Evolutionary conservation across 2,797 vertebrate species (phyloP).

Genomic region (Ptychobarbus kaznakovi): DNA sequence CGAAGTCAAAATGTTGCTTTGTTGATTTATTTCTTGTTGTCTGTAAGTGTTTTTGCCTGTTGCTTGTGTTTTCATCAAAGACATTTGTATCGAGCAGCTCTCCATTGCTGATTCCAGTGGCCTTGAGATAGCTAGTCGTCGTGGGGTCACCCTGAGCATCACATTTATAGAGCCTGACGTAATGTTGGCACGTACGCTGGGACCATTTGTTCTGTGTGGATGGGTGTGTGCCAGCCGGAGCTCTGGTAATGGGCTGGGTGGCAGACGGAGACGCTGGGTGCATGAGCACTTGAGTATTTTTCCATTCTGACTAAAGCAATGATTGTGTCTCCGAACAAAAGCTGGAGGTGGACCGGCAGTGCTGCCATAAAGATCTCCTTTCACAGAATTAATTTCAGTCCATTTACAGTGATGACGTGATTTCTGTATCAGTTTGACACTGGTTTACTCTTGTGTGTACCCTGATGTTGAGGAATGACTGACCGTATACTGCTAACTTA

Average conservation of each 20-base stretch:
- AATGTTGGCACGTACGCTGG: slow-evolving; percentile 40
- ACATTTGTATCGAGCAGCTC: slow-evolving; percentile 11
- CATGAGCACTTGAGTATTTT: slow-evolving; percentile 29
- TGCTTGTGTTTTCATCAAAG: not conserved
- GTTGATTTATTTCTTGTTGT: slow-evolving; percentile 3
- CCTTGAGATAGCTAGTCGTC: slow-evolving; percentile 32
- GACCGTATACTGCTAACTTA: not conserved
- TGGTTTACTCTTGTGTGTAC: not conserved
- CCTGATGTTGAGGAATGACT: not conserved
- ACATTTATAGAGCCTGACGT: slow-evolving; percentile 49
- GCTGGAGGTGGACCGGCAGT: slow-evolving; percentile 3
- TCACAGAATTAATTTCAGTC: not conserved
- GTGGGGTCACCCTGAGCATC: slow-evolving; percentile 45
- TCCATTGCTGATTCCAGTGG: slow-evolving; percentile 15
- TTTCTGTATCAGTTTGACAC: not conserved
- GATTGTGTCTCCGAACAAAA: slow-evolving; percentile 44
- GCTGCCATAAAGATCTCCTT: slow-evolving; percentile 17
- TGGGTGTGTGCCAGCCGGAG: slow-evolving; percentile 39
- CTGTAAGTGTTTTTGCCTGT: not conserved
- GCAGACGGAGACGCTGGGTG: slow-evolving; percentile 35
- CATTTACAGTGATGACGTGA: not conserved
- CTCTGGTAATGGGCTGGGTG: slow-evolving; percentile 43
- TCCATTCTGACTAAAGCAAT: slow-evolving; percentile 9
- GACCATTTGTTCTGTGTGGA: slow-evolving; percentile 37
- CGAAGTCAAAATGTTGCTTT: slow-evolving; percentile 14